Percentiles rank a stretch among this genome's conserved stretches.
phyloP scores from a whole-genome alignment of 2,797 vertebrate species.

The Pogoniulus pusillus region DNA sequence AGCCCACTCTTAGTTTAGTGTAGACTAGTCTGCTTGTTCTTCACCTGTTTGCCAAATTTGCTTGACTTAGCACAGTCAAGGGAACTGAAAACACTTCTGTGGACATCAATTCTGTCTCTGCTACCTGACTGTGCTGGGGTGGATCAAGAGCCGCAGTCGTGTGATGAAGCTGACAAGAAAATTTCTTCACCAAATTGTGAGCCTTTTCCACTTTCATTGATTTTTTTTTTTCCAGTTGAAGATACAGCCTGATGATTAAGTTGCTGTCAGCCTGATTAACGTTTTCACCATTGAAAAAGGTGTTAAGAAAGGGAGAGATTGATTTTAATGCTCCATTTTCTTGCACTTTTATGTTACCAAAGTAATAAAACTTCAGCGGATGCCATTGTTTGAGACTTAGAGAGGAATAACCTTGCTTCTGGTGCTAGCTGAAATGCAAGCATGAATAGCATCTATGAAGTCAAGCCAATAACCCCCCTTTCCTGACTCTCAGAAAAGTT shows the following conservation, averaged over 20 bases:
- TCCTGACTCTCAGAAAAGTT: conserved; percentile 2
- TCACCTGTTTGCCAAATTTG: not conserved
- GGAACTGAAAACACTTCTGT: not conserved
- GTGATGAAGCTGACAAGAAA: not conserved
- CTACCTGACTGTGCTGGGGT: not conserved
- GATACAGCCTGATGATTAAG: not conserved
- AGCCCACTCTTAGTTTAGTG: not conserved
- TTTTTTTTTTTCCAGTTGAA: not conserved
- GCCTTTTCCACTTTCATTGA: not conserved
- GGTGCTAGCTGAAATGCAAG: not conserved
- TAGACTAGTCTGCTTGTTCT: not conserved
- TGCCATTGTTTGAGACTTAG: not conserved
- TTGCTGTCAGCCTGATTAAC: not conserved
- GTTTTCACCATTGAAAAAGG: not conserved
- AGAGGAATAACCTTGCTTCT: conserved; percentile 1
- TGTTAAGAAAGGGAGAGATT: not conserved
- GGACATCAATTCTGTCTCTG: not conserved
- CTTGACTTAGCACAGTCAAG: not conserved
- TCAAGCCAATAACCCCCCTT: not conserved
- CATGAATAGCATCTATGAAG: not conserved
- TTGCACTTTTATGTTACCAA: not conserved
- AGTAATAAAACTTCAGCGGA: not conserved
- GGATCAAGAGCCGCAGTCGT: not conserved
- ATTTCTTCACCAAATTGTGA: not conserved
- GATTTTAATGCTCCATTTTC: not conserved